Conservation (phyloP, 2,888 invertebrate species). For the Globia sparganii region DNA sequence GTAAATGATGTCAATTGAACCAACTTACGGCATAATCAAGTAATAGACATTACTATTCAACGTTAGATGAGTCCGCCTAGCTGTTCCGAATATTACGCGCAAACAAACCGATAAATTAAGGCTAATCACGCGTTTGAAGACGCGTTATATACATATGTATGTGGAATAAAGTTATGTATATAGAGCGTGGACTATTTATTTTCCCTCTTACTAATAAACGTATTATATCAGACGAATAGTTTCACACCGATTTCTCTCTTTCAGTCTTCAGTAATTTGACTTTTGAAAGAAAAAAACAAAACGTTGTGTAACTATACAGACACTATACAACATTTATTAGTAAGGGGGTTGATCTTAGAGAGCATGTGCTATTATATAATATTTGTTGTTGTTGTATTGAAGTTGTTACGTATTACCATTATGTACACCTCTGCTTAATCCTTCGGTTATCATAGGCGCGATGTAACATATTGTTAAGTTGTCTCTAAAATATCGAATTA, state of each 20-base stretch:
- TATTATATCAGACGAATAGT: too few relatives aligned
- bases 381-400: neutral
- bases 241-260: too few relatives aligned
- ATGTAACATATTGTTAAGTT: neutral
- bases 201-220: too few relatives aligned
- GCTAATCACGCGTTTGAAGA: constrained; percentile 44
- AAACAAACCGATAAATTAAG: constrained; percentile 33
- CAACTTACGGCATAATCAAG: constrained; percentile 37
- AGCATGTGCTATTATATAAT: neutral
- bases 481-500: neutral
- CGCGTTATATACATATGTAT: constrained; percentile 9
- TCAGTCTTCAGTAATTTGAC: too few relatives aligned
- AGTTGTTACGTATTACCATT: too few relatives aligned
- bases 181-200: constrained; percentile 35
- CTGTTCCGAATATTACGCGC: constrained; percentile 44
- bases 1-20: constrained; percentile 50
- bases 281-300: too few relatives aligned
- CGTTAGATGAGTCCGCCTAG: constrained; percentile 35
- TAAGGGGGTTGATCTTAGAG: too few relatives aligned
- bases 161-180: constrained; percentile 41
- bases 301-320: too few relatives aligned
- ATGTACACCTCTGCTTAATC: neutral
- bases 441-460: neutral
- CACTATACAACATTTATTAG: too few relatives aligned
- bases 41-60: constrained; percentile 59